phyloP scores from a whole-genome alignment of 1,140 invertebrate species.

The Zaprionus ornatus region DNA sequence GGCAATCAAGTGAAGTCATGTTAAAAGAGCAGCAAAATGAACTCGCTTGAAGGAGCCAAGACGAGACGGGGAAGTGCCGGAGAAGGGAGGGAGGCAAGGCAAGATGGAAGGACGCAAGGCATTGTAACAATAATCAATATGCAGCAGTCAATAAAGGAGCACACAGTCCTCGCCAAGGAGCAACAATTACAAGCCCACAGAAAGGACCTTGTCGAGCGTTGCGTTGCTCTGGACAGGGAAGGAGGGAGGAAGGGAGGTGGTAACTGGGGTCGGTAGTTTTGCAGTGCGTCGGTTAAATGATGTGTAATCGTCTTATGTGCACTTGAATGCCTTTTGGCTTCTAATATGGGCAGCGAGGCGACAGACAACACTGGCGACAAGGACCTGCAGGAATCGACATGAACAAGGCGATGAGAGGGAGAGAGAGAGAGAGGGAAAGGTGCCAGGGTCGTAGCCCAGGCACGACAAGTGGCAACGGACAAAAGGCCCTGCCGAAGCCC shows the following conservation, averaged over 20 bases:
- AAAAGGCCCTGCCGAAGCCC: slow-evolving; percentile 32
- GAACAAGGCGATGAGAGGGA: not conserved
- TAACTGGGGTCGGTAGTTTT: slow-evolving; percentile 51
- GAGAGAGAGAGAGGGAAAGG: not conserved
- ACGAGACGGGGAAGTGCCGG: not conserved
- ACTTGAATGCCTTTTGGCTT: slow-evolving; percentile 83
- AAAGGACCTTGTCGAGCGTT: not conserved
- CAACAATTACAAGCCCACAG: slow-evolving; percentile 67
- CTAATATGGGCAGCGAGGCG: slow-evolving; percentile 70
- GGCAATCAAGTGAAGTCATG: slow-evolving; percentile 73
- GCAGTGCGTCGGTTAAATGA: slow-evolving; percentile 83
- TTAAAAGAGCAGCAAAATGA: slow-evolving; percentile 51
- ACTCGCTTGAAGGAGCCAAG: slow-evolving; percentile 9
- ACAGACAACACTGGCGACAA: slow-evolving; percentile 50
- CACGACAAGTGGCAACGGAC: slow-evolving; percentile 21
- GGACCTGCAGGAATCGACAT: slow-evolving; percentile 42
- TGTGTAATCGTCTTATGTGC: slow-evolving; percentile 84
- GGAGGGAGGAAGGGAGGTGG: not conserved
- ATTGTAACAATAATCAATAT: slow-evolving; percentile 77
- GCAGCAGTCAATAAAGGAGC: slow-evolving; percentile 73
- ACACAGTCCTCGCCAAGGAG: slow-evolving; percentile 38
- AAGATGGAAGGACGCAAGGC: slow-evolving; percentile 2
- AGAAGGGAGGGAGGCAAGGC: not conserved
- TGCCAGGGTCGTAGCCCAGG: slow-evolving; percentile 23
- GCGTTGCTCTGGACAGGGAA: not conserved